Evolutionary conservation across 1,140 invertebrate species (phyloP).

Genomic region (Zaprionus nigranus): DNA sequence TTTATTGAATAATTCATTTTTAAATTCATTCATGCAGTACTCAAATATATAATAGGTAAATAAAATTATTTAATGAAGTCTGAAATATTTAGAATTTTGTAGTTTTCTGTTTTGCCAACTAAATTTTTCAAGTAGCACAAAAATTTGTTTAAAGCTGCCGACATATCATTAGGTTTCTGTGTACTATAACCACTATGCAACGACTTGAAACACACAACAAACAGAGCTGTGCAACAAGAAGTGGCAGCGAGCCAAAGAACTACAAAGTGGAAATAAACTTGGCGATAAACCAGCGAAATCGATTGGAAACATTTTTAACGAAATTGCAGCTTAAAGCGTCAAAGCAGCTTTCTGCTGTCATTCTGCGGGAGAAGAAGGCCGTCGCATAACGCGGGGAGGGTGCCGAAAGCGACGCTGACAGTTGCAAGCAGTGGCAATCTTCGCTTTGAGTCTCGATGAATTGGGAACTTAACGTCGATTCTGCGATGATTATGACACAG

Average conservation of each 20-base stretch:
- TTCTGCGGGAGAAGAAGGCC: slow-evolving; percentile 1
- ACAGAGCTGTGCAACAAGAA: slow-evolving; percentile 19
- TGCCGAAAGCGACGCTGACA: too few relatives aligned
- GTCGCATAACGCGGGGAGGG: neutral
- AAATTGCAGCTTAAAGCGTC: slow-evolving; percentile 84
- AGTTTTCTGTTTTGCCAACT: too few relatives aligned
- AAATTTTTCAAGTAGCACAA: too few relatives aligned
- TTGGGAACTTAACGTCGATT: slow-evolving; percentile 49
- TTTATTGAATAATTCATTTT: too few relatives aligned
- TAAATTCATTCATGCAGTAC: too few relatives aligned
- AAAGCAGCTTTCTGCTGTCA: slow-evolving; percentile 65
- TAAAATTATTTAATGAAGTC: neutral
- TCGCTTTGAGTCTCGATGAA: slow-evolving; percentile 43
- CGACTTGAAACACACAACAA: slow-evolving; percentile 19
- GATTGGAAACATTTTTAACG: slow-evolving; percentile 81
- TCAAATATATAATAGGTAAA: too few relatives aligned
- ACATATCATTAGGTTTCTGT: neutral
- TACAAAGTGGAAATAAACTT: slow-evolving; percentile 79
- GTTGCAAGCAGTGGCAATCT: slow-evolving; percentile 37
- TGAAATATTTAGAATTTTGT: too few relatives aligned
- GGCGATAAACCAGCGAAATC: slow-evolving; percentile 83
- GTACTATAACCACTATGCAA: slow-evolving; percentile 20
- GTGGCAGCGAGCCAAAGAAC: slow-evolving; percentile 60
- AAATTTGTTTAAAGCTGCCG: too few relatives aligned
- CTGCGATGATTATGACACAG: slow-evolving; percentile 68